A percentile compares a stretch with the other conserved stretches of the same genome.
Conservation (phyloP, 1,140 invertebrate species). For the Camponotus pennsylvanicus region DNA sequence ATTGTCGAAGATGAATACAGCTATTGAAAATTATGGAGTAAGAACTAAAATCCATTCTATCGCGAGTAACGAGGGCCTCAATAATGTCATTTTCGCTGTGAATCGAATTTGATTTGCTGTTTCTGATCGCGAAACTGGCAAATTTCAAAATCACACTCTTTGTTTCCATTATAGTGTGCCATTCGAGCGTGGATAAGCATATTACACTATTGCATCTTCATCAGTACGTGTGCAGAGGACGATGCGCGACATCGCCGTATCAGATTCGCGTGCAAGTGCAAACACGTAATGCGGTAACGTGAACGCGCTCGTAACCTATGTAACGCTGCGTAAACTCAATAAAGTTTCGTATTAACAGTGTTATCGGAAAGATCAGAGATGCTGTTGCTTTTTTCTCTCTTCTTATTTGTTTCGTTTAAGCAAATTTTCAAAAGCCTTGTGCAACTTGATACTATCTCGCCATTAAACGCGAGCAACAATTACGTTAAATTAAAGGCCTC, state of each 20-base stretch:
- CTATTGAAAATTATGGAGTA: constrained; percentile 39
- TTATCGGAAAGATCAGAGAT: constrained; percentile 35
- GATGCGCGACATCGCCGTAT: constrained; percentile 6
- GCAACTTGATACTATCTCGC: constrained; percentile 51
- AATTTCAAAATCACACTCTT: constrained; percentile 16
- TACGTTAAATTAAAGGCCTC: constrained; percentile 39
- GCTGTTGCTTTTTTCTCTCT: constrained; percentile 2
- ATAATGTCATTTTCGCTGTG: constrained; percentile 18
- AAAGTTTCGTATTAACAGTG: constrained; percentile 57
- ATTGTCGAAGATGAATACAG: constrained; percentile 34
- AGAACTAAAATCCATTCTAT: constrained; percentile 23
- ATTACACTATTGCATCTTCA: constrained; percentile 14
- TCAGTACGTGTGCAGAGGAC: not conserved
- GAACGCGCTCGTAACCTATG: not conserved
- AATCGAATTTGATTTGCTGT: constrained; percentile 21
- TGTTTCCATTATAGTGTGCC: not conserved
- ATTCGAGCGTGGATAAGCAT: not conserved
- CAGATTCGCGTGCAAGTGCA: constrained; percentile 24
- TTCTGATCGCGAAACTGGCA: not conserved
- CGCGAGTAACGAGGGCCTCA: not conserved
- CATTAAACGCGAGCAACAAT: constrained; percentile 51
- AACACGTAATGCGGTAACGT: constrained; percentile 16
- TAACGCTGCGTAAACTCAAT: not conserved
- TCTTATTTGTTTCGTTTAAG: constrained; percentile 25
- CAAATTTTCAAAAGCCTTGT: constrained; percentile 45